phyloP scores from a whole-genome alignment of 1,140 invertebrate genomes.

The Drosophila truncata region DNA sequence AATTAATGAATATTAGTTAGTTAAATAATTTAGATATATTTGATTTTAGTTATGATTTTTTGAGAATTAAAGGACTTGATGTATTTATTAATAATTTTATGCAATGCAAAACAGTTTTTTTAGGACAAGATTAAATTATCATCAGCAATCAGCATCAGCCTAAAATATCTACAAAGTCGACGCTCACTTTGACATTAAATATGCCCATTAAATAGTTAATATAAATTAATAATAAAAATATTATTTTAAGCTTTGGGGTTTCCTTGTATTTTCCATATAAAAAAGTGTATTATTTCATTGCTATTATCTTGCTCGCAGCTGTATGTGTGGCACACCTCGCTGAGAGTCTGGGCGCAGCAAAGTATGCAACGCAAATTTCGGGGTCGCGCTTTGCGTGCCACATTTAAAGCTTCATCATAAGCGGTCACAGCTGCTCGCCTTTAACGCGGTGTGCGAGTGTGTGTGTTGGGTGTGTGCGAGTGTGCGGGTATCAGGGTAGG shows the following conservation, averaged over 20 bases:
- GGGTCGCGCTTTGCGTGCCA: conserved; percentile 58
- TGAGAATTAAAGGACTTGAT: too few species aligned
- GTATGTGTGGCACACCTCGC: conserved; percentile 8
- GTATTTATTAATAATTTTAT: too few species aligned
- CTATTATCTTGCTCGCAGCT: not conserved
- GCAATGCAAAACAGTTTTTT: too few species aligned
- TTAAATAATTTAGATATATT: too few species aligned
- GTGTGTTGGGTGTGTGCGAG: conserved; percentile 8
- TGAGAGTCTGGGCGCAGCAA: conserved; percentile 51
- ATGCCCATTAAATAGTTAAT: not conserved
- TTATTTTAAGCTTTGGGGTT: too few species aligned
- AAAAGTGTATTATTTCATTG: too few species aligned
- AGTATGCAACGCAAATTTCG: conserved; percentile 71
- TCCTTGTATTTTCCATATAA: not conserved
- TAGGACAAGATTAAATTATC: too few species aligned
- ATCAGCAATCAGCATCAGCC: too few species aligned
- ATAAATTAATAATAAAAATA: too few species aligned
- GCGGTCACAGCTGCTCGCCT: conserved; percentile 34
- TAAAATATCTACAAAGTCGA: not conserved
- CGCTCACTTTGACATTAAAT: not conserved
- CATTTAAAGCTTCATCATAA: conserved; percentile 50
- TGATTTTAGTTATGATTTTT: too few species aligned
- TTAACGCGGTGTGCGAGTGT: conserved; percentile 23
- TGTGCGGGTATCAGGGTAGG: not conserved
- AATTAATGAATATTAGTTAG: too few species aligned